Base-by-base conservation (phyloP, 2,797 vertebrate species). In the Trachops cirrhosus region DNA sequence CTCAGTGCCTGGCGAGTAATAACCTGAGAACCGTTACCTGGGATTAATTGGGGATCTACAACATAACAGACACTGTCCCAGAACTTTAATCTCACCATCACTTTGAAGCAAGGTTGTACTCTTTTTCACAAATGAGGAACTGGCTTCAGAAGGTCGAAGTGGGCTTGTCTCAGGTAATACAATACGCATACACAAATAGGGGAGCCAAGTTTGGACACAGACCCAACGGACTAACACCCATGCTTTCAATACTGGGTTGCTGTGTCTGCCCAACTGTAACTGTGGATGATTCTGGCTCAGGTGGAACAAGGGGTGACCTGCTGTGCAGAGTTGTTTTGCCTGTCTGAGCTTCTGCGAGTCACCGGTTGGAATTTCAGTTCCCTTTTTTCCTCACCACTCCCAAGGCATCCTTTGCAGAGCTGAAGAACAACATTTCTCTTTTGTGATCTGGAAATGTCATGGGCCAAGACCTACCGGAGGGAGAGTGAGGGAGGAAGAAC, bases 251-350 rank as follows among this genome's bases (percentile, higher is more conserved):
- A 22, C 5, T 0, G 0, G 1, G 22, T 62, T 0, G 0, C 50
- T 32, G 29, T 0, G 4, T 62, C 41, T 21, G 9, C 0, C 16
- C n/a, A 18, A 3, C 14, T 22, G 6, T 5, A 9, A 1, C 32
- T 9, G 0, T 0, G 7, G 73, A 26, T 10, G 1, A 2, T 37
- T 62, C 34, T 3, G 19, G 57, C 39, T 84, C 22, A 9, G 11
- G 15, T 1, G 6, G 48, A 39, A 5, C 21, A 2, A 11, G 37
- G 9, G 22, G 18, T 1, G 0, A n/a, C 2, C 41, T 2, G 0
- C 2, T 0, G 6, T 7, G 15, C 16, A 22, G 6, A n/a, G 46
- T 9, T 32, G 1, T 8, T 73, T 75, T 32, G 14, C 15, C 4
- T 0, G 12, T 73, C 37, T 0, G 1, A 52, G 5, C 24, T 15